These are phyloP conservation scores for Crax fasciolata DNA, from an alignment of 2,797 vertebrate species.

Conservation along the genomic window DNA sequence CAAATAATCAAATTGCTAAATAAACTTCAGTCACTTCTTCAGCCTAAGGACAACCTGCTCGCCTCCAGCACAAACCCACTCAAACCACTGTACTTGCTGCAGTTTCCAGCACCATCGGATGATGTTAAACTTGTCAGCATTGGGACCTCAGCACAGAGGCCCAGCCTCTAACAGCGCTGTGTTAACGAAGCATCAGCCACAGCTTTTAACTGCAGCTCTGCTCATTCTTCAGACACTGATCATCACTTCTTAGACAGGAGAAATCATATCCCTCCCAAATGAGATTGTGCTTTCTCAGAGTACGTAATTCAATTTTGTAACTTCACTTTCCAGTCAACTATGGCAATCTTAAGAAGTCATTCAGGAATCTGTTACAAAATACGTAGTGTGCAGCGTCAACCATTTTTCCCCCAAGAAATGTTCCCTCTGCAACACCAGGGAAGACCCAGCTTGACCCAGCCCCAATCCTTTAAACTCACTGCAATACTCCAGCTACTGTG, in stretches of 20 bases:
- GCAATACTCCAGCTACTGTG: background rate
- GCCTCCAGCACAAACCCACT: background rate
- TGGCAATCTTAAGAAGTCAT: background rate
- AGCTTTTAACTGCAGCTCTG: background rate
- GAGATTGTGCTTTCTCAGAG: accelerated
- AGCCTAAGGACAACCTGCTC: background rate
- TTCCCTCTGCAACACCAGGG: background rate
- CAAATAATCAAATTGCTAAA: background rate
- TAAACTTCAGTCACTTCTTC: background rate
- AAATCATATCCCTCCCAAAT: background rate
- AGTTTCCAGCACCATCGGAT: background rate
- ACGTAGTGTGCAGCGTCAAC: background rate
- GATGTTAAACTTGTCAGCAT: background rate
- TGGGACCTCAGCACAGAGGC: background rate
- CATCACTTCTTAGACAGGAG: background rate
- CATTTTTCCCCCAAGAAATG: background rate
- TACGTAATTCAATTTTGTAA: background rate
- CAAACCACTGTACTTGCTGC: background rate
- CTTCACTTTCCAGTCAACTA: background rate
- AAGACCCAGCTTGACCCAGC: background rate
- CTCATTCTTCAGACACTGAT: background rate
- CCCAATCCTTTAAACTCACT: background rate
- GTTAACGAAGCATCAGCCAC: background rate
- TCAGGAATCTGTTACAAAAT: too few relatives aligned
- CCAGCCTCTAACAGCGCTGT: background rate